phyloP scores from a whole-genome alignment of 2,113 vertebrate species.

The Crotalus horridus region DNA sequence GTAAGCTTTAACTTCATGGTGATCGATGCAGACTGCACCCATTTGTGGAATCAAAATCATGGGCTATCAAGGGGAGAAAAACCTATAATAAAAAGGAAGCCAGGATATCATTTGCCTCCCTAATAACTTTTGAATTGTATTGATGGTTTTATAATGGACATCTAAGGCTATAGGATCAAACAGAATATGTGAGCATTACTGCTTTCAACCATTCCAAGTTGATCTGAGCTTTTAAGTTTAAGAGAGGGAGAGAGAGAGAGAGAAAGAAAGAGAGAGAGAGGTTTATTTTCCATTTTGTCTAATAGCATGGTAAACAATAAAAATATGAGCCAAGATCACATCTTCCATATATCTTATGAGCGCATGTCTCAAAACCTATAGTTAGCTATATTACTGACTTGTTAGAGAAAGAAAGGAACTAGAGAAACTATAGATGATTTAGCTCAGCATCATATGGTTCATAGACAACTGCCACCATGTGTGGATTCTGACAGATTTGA shows the following conservation, averaged over 20 bases:
- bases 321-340: neutral
- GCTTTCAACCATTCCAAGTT: slow-evolving; percentile 52
- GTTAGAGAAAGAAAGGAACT: neutral
- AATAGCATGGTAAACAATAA: slow-evolving; percentile 38
- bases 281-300: slow-evolving; percentile 51
- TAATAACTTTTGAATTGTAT: slow-evolving; percentile 21
- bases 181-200: slow-evolving; percentile 42
- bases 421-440: neutral
- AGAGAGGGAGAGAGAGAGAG: slow-evolving; percentile 44
- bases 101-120: slow-evolving; percentile 41
- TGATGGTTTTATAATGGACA: slow-evolving; percentile 48
- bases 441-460: neutral
- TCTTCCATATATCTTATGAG: neutral
- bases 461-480: neutral
- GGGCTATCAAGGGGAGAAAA: slow-evolving; percentile 16
- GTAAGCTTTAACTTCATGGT: neutral
- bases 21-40: slow-evolving; percentile 22
- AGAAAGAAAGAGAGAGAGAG: slow-evolving; percentile 41
- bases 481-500: neutral
- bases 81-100: slow-evolving; percentile 6
- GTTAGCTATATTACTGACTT: neutral
- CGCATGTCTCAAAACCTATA: neutral
- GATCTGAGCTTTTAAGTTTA: slow-evolving; percentile 60
- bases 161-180: slow-evolving; percentile 58
- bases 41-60: slow-evolving; percentile 31